A percentile compares a stretch with the other conserved stretches of the same genome.
Conservation (phyloP, 2,888 invertebrate species). For the Drosophila hamatofila region DNA sequence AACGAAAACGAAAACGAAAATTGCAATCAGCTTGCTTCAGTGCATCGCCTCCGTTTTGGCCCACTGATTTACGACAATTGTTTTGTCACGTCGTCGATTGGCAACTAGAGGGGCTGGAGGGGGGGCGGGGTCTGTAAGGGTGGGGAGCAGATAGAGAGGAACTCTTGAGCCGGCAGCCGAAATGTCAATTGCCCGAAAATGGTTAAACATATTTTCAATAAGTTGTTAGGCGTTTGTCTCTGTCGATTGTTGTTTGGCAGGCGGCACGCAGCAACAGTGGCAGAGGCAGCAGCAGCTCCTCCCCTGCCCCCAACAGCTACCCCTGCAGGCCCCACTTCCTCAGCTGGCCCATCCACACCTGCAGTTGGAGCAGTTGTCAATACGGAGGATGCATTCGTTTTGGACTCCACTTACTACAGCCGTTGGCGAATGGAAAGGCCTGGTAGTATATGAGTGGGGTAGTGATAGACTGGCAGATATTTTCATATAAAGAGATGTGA, state of each 20-base stretch:
- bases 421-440: conserved; percentile 39
- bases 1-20: conserved; percentile 8
- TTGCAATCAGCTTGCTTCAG: conserved; percentile 34
- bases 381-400: conserved; percentile 26
- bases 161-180: conserved; percentile 45
- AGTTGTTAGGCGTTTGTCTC: conserved; percentile 76
- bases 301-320: neutral
- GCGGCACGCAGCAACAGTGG: conserved; percentile 7
- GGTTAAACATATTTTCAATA: conserved; percentile 80
- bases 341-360: neutral
- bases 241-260: conserved; percentile 43
- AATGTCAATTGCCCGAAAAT: conserved; percentile 79
- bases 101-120: conserved; percentile 1
- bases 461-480: neutral
- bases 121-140: neutral
- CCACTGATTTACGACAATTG: conserved; percentile 79
- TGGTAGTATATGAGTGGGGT: neutral
- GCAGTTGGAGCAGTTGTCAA: conserved; percentile 15
- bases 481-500: neutral
- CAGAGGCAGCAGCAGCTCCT: neutral
- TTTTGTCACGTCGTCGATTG: conserved; percentile 78
- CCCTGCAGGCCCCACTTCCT: neutral
- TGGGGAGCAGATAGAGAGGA: neutral
- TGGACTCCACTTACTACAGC: neutral
- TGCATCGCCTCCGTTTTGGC: conserved; percentile 42